Evolutionary conservation across 2,888 invertebrate genomes (phyloP).

Genomic region (Eueremaeus valkanovi): DNA sequence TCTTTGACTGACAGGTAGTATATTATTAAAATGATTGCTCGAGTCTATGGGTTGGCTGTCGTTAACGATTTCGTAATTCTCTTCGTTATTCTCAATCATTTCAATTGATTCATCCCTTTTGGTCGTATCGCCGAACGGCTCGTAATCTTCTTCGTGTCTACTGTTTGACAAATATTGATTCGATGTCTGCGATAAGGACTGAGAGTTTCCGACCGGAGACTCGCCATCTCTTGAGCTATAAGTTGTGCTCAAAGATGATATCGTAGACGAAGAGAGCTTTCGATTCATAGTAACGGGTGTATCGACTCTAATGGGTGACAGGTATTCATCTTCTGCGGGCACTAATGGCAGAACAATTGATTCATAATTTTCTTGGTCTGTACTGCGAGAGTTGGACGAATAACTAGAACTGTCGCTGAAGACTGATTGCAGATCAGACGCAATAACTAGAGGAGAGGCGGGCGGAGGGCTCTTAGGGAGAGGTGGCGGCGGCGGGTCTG

Average conservation of each 20-base stretch:
- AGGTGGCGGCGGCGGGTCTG: conserved; percentile 47
- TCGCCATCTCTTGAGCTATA: conserved; percentile 4
- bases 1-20: not conserved
- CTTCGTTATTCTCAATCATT: not conserved
- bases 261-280: not conserved
- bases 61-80: conserved; percentile 15
- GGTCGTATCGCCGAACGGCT: not conserved
- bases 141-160: not conserved
- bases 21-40: not conserved
- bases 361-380: conserved; percentile 22
- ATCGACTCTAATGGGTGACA: conserved; percentile 30
- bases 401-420: not conserved
- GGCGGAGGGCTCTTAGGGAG: conserved; percentile 40
- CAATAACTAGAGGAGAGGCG: not conserved
- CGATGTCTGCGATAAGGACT: not conserved
- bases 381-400: not conserved
- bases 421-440: not conserved
- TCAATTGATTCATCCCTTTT: not conserved
- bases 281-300: not conserved
- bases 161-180: not conserved
- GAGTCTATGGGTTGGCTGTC: not conserved
- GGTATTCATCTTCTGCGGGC: conserved; percentile 35
- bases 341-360: not conserved
- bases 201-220: not conserved
- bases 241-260: not conserved